Evolutionary conservation across 2,888 invertebrate species (phyloP).

Genomic region (Zaprionus lineosus): DNA sequence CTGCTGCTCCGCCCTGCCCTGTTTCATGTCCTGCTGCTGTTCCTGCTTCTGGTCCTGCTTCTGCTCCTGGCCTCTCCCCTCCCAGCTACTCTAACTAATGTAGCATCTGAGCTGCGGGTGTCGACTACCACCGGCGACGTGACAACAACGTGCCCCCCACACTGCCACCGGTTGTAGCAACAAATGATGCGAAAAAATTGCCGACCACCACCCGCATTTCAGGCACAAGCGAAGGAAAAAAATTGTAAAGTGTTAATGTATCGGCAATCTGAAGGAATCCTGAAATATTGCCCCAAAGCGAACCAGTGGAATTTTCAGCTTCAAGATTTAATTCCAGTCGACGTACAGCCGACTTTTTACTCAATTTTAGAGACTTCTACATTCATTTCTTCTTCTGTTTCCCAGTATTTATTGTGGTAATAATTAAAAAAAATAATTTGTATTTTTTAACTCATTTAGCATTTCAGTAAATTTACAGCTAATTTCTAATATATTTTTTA

Average conservation of each 20-base stretch:
- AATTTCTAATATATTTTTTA: too few relatives aligned
- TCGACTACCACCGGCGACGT: conserved; percentile 54
- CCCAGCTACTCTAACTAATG: conserved; percentile 46
- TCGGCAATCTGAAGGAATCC: conserved; percentile 48
- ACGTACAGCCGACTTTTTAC: too few relatives aligned
- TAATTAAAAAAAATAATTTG: too few relatives aligned
- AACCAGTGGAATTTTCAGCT: too few relatives aligned
- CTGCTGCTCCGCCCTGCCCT: conserved; percentile 3
- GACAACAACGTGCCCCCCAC: conserved; percentile 4
- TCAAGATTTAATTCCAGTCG: too few relatives aligned
- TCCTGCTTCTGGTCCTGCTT: conserved; percentile 13
- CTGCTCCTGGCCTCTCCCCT: conserved; percentile 9
- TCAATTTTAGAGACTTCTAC: too few relatives aligned
- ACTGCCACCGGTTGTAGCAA: conserved; percentile 33
- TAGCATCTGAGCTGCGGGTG: conserved; percentile 52
- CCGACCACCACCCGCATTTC: conserved; percentile 58
- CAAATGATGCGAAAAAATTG: conserved; percentile 76
- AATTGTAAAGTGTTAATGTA: conserved; percentile 73
- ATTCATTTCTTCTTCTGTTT: too few relatives aligned
- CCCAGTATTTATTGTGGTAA: too few relatives aligned
- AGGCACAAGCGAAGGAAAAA: conserved; percentile 48
- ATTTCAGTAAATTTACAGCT: too few relatives aligned
- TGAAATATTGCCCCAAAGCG: conserved; percentile 17
- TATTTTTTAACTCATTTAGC: too few relatives aligned
- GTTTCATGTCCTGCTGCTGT: conserved; percentile 28